Evolutionary conservation across 53 echinoderm and acorn worm genomes (phyloP), one percentile per base, ranked within the genome.

Genomic region (Mesocentrotus franciscanus): DNA sequence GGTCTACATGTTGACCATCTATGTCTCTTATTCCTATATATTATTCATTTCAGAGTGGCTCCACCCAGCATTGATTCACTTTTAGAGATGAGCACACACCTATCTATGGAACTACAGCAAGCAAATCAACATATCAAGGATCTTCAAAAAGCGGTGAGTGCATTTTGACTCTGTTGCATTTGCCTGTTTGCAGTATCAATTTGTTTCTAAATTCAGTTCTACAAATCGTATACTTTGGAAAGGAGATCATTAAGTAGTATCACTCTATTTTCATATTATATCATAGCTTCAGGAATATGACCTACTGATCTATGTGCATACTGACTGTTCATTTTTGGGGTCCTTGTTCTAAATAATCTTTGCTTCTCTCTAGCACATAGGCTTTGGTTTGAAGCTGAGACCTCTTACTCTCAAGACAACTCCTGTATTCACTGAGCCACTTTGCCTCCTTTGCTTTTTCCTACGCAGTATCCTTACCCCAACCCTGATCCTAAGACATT

Each of bases 41-140:
- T 6, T 49, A 49, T 81, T 42, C 8, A 39, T 16, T 81, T 22
- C 57, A 94, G 61, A 85, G 85, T 57, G 36, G 66, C 58, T 17
- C 91, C 64, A 32, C 98, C 97, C 39, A 93, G 95, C 34, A 91
- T 95, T 70, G 92, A 89, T 34, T 91, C 97, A 49, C 92, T 97
- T 22, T 79, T 93, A 70, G 96, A 97, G 39, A 93, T 93, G 30
- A 94, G 95, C 72, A 83, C 75, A 55, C 96, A 95, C 85, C 56
- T 97, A 79, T 81, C 94, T 22, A 91, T 95, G 95, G 96, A 98
- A 20, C 49, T 98, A 17, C 60, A 90, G 66, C 81, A 95, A 34
- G 96, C 98, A 16, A 96, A 95, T 74, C 93, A 95, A 29, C 96
- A 97, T 29, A 96, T 98, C 17, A 96, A 85, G 26, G 97, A 97